Percentiles rank a stretch among this genome's conserved stretches.
These are phyloP conservation scores for Apotomis betuletana DNA, from an alignment of 2,888 invertebrate species.

Conservation along the genomic window DNA sequence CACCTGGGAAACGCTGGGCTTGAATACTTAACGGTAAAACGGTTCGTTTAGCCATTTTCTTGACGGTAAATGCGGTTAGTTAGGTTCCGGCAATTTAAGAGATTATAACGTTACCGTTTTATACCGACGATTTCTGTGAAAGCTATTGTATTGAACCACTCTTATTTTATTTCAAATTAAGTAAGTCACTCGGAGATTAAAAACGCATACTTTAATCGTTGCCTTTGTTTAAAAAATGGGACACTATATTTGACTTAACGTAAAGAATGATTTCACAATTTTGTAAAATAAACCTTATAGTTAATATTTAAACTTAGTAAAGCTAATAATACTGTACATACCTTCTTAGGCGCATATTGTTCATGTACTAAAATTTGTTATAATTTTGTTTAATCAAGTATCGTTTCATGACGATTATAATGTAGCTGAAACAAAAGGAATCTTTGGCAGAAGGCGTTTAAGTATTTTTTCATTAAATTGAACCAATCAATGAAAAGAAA, in stretches of 20 bases:
- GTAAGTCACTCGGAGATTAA: too few species aligned
- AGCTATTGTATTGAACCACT: too few species aligned
- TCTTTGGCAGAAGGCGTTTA: background rate
- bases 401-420: background rate
- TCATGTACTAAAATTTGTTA: conserved; percentile 35
- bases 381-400: background rate
- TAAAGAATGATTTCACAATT: conserved; percentile 24
- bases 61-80: background rate
- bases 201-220: too few species aligned
- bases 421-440: background rate
- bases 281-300: conserved; percentile 5
- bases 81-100: background rate
- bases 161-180: too few species aligned
- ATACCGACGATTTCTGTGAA: too few species aligned
- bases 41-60: conserved; percentile 26
- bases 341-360: conserved; percentile 63
- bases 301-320: conserved; percentile 70
- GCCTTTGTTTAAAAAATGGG: too few species aligned
- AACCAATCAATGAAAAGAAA: background rate
- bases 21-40: conserved; percentile 23
- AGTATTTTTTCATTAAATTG: background rate
- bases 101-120: too few species aligned
- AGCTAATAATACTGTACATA: conserved; percentile 83
- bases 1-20: conserved; percentile 28
- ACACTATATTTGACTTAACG: too few species aligned